Evolutionary conservation across 2,113 vertebrate genomes (phyloP), one percentile per base, ranked within the genome.

Genomic region (Cochlearius cochlearius): DNA sequence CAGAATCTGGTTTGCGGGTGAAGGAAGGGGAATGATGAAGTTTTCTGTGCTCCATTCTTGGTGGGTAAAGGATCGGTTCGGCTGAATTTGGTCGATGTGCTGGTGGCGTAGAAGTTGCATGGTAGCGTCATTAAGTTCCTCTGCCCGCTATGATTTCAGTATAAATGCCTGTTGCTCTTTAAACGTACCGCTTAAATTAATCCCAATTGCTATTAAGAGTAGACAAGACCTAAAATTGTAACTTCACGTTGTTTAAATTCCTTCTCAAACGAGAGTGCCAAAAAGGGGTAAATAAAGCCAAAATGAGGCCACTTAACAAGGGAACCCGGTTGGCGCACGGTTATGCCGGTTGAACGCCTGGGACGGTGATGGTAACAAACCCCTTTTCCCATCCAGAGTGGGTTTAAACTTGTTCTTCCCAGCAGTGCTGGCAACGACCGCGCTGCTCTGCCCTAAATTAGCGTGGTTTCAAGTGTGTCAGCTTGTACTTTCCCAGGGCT

Each of bases 271-370:
- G 29, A 50, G 50, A 41, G 18, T 30, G 14, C 11, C 11, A 39
- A 29, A 49, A 74, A 7, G 6, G 25, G 26, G 25, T 27, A 7
- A 58, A 23, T 6, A 20, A 53, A 55, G 55, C 50, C 50, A 14
- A 41, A 76, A 34, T 27, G 71, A 60, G 73, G 56, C 38, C 12
- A 8, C 5, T 29, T 39, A 2, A 2, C 1, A n/a, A 22, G 56
- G 90, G 41, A 27, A 2, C 11, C 3, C 8, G 5, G 14, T 21
- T 68, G 88, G 73, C 63, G 43, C 52, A 4, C 12, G 5, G 38
- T 38, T n/a, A 2, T 4, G 16, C 6, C 27, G 15, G 0, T 5
- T 56, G 25, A 39, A 32, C 36, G 4, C n/a, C 41, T 38, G 19
- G 60, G 34, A 4, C 21, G 39, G 34, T 7, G 73, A 19, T 20